Evolutionary conservation across 2,113 vertebrate genomes (phyloP).

Genomic region (Cichladusa arquata): DNA sequence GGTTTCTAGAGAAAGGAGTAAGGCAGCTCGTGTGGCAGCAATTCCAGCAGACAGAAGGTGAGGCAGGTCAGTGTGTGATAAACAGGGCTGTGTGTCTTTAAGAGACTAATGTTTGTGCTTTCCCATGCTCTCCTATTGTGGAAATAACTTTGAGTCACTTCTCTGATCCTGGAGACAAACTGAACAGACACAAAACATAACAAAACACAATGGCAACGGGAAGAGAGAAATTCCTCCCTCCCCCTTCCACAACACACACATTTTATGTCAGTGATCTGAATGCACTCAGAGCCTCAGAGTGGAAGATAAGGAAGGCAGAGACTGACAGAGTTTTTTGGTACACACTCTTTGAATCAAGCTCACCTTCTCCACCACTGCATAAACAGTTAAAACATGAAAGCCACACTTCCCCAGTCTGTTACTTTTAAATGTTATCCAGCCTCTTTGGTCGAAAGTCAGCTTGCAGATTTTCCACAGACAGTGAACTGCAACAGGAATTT

Average conservation of each 20-base stretch:
- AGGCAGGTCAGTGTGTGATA: not conserved
- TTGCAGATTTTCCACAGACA: not conserved
- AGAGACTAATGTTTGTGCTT: slow-evolving; percentile 50
- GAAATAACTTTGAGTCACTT: slow-evolving; percentile 64
- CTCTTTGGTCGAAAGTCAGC: not conserved
- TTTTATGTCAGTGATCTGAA: not conserved
- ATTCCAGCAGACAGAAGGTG: not conserved
- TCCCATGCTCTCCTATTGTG: slow-evolving; percentile 56
- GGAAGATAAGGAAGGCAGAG: not conserved
- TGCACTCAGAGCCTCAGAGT: not conserved
- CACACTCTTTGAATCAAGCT: not conserved
- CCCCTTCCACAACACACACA: not conserved
- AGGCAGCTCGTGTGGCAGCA: not conserved
- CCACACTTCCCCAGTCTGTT: not conserved
- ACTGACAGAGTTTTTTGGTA: not conserved
- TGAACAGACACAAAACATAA: slow-evolving; percentile 34
- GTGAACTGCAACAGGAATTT: not conserved
- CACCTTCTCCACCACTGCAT: not conserved
- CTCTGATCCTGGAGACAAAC: slow-evolving; percentile 67
- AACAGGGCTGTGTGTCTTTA: slow-evolving; percentile 36
- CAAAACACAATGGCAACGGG: slow-evolving; percentile 52
- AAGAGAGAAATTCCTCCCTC: slow-evolving; percentile 42
- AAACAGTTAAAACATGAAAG: not conserved
- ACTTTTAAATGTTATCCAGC: not conserved
- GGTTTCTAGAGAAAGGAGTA: not conserved